Percentiles rank a stretch among this genome's conserved stretches.
Conservation (phyloP, 2,797 vertebrate genomes). For the Lerista edwardsae region DNA sequence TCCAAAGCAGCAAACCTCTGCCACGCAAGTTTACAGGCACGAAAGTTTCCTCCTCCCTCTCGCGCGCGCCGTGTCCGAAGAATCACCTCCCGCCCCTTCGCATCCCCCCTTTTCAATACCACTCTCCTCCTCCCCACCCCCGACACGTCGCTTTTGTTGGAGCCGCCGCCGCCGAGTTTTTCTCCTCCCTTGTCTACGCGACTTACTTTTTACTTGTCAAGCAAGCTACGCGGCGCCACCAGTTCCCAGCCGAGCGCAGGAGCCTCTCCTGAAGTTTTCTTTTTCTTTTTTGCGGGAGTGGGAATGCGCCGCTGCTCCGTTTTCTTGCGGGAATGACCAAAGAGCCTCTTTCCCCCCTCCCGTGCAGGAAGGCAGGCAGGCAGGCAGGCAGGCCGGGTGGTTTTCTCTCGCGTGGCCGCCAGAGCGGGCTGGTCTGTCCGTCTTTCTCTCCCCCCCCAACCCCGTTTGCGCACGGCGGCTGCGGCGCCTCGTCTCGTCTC, state of each 20-base stretch:
- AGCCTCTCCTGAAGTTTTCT: not conserved
- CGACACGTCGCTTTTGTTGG: not conserved
- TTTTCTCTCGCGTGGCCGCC: not conserved
- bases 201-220: slow-evolving; percentile 1
- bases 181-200: not conserved
- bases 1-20: too few species aligned
- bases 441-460: too few species aligned
- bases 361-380: not conserved
- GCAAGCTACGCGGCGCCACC: not conserved
- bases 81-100: not conserved
- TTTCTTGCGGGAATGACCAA: not conserved
- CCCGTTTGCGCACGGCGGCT: not conserved
- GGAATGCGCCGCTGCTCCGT: not conserved
- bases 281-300: not conserved
- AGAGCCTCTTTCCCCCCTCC: not conserved
- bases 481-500: too few species aligned
- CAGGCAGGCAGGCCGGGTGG: not conserved
- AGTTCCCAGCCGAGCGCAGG: not conserved
- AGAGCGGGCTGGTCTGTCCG: not conserved
- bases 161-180: not conserved
- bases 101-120: not conserved
- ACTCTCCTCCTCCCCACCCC: not conserved
- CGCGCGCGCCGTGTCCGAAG: not conserved
- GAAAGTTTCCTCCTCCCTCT: not conserved
- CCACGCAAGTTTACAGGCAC: not conserved